phyloP scores from a whole-genome alignment of 2,888 invertebrate genomes.

The Lamellibrachia columna region DNA sequence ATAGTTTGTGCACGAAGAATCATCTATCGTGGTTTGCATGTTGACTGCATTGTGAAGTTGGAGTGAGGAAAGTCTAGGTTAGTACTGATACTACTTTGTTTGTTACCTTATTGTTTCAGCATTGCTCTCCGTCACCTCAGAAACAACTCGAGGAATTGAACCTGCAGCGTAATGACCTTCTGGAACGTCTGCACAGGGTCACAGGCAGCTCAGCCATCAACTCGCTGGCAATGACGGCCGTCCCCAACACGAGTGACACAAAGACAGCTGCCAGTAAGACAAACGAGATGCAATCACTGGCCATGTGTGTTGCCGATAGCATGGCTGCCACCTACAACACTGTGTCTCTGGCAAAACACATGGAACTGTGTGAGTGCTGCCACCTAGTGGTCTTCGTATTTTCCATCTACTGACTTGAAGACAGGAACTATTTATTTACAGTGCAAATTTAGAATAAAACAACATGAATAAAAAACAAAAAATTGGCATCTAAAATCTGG shows the following conservation, averaged over 20 bases:
- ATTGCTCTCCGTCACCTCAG: not conserved
- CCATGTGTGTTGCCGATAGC: slow-evolving; percentile 27
- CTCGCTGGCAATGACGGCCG: not conserved
- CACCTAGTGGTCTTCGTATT: not conserved
- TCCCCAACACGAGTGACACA: not conserved
- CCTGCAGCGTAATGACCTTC: slow-evolving; percentile 29
- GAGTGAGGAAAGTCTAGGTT: too few relatives aligned
- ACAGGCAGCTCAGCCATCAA: slow-evolving; percentile 2
- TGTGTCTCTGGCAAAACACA: slow-evolving; percentile 21
- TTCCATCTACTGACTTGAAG: too few relatives aligned
- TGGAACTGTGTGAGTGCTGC: slow-evolving; percentile 7
- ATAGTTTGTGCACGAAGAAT: too few relatives aligned
- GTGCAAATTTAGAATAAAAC: too few relatives aligned
- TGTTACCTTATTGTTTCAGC: not conserved
- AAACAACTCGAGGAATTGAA: slow-evolving; percentile 32
- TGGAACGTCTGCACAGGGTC: slow-evolving; percentile 28
- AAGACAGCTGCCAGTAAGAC: not conserved
- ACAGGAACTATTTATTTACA: too few relatives aligned
- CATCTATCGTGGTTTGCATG: too few relatives aligned
- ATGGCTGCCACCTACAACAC: slow-evolving; percentile 28
- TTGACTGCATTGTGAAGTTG: too few relatives aligned
- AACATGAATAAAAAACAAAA: too few relatives aligned
- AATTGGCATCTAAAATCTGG: too few relatives aligned
- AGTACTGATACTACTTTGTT: not conserved
- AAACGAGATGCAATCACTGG: slow-evolving; percentile 17